Conservation (phyloP, 2,113 vertebrate genomes). For the Hippolais icterina region DNA sequence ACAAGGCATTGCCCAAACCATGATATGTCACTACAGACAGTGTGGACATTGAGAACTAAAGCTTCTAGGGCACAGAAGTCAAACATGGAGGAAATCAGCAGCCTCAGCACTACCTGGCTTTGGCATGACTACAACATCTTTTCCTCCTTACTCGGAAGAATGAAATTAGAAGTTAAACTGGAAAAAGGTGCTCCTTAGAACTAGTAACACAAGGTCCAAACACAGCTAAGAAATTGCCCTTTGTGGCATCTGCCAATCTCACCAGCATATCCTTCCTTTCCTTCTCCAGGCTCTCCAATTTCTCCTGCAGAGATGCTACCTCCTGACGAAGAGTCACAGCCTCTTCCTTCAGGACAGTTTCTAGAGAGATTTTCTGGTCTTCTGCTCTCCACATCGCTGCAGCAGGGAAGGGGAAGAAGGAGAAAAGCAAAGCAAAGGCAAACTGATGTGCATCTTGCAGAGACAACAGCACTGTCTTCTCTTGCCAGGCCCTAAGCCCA, state of each 20-base stretch:
- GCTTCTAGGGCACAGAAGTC: not conserved
- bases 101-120: not conserved
- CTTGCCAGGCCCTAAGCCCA: not conserved
- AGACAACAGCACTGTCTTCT: not conserved
- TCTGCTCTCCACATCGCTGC: no score
- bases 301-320: slow-evolving; percentile 46
- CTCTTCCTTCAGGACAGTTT: not conserved
- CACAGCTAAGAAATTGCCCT: not conserved
- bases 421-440: not conserved
- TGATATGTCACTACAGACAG: not conserved
- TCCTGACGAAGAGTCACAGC: slow-evolving; percentile 13
- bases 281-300: slow-evolving; percentile 22
- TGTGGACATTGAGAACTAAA: not conserved
- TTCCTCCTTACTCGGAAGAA: not conserved
- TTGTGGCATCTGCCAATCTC: not conserved
- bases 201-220: not conserved
- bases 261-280: slow-evolving; percentile 65
- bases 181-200: not conserved
- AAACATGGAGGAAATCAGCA: not conserved
- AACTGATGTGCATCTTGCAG: not conserved
- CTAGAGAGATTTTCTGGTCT: no score
- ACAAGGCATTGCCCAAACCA: not conserved
- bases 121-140: not conserved
- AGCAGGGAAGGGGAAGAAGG: no score
- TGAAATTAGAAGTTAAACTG: not conserved